phyloP scores from a whole-genome alignment of 2,113 vertebrate genomes.

The zebrafish (Danio rerio) region DNA sequence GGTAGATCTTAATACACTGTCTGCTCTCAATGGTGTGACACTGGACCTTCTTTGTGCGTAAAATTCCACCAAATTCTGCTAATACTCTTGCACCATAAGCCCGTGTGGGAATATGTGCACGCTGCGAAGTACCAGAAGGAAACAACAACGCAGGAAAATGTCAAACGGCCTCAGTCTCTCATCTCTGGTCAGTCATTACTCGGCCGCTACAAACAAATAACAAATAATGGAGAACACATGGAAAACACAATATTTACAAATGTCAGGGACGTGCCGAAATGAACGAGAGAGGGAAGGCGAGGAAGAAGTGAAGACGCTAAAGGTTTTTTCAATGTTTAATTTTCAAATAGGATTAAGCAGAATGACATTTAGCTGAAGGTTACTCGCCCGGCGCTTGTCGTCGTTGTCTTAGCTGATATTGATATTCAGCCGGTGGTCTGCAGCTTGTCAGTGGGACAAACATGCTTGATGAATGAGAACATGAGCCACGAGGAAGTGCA shows the following conservation, averaged over 20 bases:
- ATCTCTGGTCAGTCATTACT: constrained; percentile 60
- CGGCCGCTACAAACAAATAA: constrained; percentile 62
- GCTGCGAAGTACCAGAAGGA: constrained; percentile 15
- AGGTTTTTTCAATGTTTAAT: constrained; percentile 85
- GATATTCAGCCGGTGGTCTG: constrained; percentile 81
- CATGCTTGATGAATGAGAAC: constrained; percentile 85
- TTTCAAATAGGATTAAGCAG: constrained; percentile 89
- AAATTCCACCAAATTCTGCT: not conserved
- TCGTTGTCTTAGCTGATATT: constrained; percentile 85
- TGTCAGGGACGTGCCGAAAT: constrained; percentile 70
- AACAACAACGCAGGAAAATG: constrained; percentile 33
- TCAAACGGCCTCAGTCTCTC: constrained; percentile 54
- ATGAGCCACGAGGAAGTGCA: constrained; percentile 81
- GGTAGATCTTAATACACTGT: not conserved
- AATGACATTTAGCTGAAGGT: constrained; percentile 88
- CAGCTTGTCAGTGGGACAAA: constrained; percentile 84
- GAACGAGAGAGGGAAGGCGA: constrained; percentile 48
- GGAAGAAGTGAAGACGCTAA: constrained; percentile 75
- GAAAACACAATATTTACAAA: constrained; percentile 76
- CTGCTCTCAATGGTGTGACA: not conserved
- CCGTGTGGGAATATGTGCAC: not conserved
- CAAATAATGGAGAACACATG: constrained; percentile 58
- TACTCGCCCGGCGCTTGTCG: constrained; percentile 73
- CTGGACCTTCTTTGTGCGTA: too few relatives aligned
- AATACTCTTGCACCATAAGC: not conserved